Base-by-base conservation (phyloP, 2,797 vertebrate species). In the Gadopsis bispinosus region DNA sequence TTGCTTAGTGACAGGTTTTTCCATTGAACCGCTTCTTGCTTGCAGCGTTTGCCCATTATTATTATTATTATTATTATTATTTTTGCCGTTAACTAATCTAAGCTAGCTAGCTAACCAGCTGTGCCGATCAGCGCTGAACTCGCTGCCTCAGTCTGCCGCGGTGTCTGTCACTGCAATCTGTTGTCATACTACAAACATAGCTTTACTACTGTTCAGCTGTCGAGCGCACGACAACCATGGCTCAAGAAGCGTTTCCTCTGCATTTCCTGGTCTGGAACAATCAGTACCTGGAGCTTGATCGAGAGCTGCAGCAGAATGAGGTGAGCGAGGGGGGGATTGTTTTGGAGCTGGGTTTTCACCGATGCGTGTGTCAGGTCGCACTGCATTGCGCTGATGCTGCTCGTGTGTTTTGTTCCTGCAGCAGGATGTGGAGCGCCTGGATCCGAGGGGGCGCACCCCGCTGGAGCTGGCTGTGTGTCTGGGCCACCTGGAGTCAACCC, bases 181-280 rank as follows among this genome's bases (percentile, higher is more conserved):
- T 51, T 55, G 48, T 80, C 77, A 35, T 17, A 64, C 39, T 43
- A 55, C 79, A 75, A 69, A 66, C 51, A 51, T 29, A 84, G 84
- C 62, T 79, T 86, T 76, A 70, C 58, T 69, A 22, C 41, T 37
- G 74, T 45, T 43, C 45, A 60, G 39, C 68, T 74, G 71, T 54
- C 73, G 65, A 45, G 39, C 69, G 50, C 39, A 55, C 45, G 31
- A 77, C 61, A 70, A 79, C 86, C 83, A 96, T 96, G 95, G 95
- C 93, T 68, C 90, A 93, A 79, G 95, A 96, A 93, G 94, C 95
- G 85, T 97, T 96, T 90, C 96, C 96, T 74, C 92, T 98, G 87
- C 97, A 98, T 94, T 91, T 93, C 75, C 94, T 98, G 69, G 97
- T 98, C 73, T 98, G 97, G 97, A 96, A 96, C 91, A 98, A 98